Evolutionary conservation across 1,140 invertebrate genomes (phyloP).

Genomic region (Drosophila elegans): DNA sequence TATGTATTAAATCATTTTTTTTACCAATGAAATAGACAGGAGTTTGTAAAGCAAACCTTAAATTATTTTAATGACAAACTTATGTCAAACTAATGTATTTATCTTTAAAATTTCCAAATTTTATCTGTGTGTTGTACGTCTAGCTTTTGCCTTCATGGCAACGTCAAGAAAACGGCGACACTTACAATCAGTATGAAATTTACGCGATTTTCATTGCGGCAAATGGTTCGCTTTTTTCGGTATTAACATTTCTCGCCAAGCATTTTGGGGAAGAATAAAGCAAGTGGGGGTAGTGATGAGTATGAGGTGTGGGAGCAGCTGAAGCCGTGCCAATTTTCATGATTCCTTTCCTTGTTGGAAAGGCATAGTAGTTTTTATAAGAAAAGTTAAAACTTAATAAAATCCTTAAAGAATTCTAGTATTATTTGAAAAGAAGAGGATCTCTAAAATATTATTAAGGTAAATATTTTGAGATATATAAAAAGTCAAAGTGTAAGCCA

Average conservation of each 20-base stretch:
- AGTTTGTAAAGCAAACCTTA: no score
- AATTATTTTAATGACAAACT: not conserved
- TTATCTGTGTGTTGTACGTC: constrained; percentile 11
- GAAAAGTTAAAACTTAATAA: not conserved
- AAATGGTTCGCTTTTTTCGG: constrained; percentile 80
- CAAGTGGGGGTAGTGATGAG: not conserved
- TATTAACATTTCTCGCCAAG: constrained; percentile 76
- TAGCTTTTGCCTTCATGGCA: constrained; percentile 35
- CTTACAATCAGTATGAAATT: constrained; percentile 82
- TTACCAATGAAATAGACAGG: no score
- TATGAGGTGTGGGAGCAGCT: constrained; percentile 16
- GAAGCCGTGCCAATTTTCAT: constrained; percentile 73
- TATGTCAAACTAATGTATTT: no score
- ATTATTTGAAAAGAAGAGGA: no score
- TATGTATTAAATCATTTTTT: not conserved
- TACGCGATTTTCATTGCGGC: constrained; percentile 82
- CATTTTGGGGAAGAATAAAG: constrained; percentile 2
- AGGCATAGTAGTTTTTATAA: constrained; percentile 2
- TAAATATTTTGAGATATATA: no score
- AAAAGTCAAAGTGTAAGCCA: no score
- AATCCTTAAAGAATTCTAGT: no score
- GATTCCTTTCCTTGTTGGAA: constrained; percentile 23
- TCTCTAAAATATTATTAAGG: no score
- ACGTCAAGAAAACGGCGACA: constrained; percentile 77
- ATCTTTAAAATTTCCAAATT: not conserved